phyloP scores from a whole-genome alignment of 2,888 invertebrate species.

The Caradrina clavipalpis region DNA sequence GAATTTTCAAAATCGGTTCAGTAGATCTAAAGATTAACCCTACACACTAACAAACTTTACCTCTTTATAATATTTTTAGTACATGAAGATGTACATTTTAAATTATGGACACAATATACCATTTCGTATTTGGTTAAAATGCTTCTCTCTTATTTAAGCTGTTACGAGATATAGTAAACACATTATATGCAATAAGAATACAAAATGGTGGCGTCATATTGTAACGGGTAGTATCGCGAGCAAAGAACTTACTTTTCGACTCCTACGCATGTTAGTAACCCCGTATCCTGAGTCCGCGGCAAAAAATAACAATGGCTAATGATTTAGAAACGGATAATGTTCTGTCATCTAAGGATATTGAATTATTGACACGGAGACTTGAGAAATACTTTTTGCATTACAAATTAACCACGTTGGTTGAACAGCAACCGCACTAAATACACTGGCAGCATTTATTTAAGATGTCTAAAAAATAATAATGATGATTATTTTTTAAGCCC shows the following conservation, averaged over 20 bases:
- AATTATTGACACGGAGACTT: slow-evolving; percentile 13
- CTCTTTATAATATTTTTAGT: too few species aligned
- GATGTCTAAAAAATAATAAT: too few species aligned
- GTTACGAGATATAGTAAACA: not conserved
- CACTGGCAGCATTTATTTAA: too few species aligned
- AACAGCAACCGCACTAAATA: too few species aligned
- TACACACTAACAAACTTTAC: too few species aligned
- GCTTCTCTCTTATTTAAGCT: not conserved
- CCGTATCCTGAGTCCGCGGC: slow-evolving; percentile 29
- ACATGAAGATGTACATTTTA: not conserved
- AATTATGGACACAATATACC: not conserved
- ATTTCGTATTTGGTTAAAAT: not conserved
- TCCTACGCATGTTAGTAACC: slow-evolving; percentile 64
- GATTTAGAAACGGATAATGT: slow-evolving; percentile 30
- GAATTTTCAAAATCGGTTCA: too few species aligned
- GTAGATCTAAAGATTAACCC: too few species aligned
- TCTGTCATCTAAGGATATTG: slow-evolving; percentile 26
- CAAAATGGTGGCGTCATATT: slow-evolving; percentile 52
- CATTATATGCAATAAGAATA: slow-evolving; percentile 30
- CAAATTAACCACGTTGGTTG: not conserved
- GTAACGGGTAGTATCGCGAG: slow-evolving; percentile 54
- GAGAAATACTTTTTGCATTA: not conserved
- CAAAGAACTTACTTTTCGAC: slow-evolving; percentile 54
- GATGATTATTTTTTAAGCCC: too few species aligned
- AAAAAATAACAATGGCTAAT: slow-evolving; percentile 60